Base-by-base conservation (phyloP, 2,888 invertebrate species). In the Nemurella pictetii region DNA sequence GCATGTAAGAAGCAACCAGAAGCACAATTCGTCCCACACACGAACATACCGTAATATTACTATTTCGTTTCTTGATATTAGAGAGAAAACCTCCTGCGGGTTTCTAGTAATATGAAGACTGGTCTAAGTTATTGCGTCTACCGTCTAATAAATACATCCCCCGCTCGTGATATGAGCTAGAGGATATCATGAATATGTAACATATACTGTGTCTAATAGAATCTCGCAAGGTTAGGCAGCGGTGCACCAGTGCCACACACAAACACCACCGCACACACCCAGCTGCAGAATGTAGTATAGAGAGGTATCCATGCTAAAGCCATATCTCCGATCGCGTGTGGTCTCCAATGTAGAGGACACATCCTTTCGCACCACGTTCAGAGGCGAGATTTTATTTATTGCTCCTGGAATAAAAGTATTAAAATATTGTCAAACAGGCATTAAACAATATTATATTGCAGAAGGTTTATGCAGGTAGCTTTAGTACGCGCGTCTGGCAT, bases 71-170 rank as follows among this genome's bases (percentile, higher is more conserved):
- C 30, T 30, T 75, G 27, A 28, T 75, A 75, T 55, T 55, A 75
- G 26, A 36, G 12, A 35, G 26, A 25, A 81, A 30, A 32, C 32
- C 80, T 35, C 80, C 80, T 35, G 80, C 80, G 30, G 80, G 80
- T 29, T 78, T 15, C 55, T 0, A 35, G 55, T 36, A 27, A 81
- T 75, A 30, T 75, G 84, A n/a, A 84, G 35, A 74, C 36, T 32
- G 84, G 35, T 84, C 27, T 84, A 77, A 84, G 77, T 84, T 84
- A 84, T 77, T 75, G 7, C 84, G 25, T 84, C 80, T 36, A 28
- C 80, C 36, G 28, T 28, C 80, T 81, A 84, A 80, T 84, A 84
- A 84, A 84, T 80, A 80, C 74, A 84, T 84, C 80, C 84, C 73
- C 25, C 80, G 72, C n/a, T 83, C 27, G 29, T 9, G 72, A 36